Evolutionary conservation across 2,113 vertebrate genomes (phyloP).

Genomic region (Xyliphius kryptos): DNA sequence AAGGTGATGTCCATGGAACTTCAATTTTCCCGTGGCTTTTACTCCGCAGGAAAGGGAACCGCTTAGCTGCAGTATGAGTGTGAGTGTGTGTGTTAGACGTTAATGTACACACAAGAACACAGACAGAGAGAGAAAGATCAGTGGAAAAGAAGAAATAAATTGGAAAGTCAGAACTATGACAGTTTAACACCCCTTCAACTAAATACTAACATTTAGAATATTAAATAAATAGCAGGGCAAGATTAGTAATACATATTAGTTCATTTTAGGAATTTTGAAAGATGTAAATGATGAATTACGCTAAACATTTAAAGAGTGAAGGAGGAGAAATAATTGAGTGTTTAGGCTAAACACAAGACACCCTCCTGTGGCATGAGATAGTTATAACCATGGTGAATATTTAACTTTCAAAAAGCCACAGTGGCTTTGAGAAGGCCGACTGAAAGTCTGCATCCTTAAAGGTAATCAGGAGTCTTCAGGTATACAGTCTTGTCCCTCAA

Average conservation of each 20-base stretch:
- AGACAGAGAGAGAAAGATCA: constrained; percentile 36
- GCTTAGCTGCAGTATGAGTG: constrained; percentile 59
- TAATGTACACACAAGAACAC: constrained; percentile 54
- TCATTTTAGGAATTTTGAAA: too few relatives aligned
- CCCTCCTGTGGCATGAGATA: too few relatives aligned
- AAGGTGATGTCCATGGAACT: constrained; percentile 57
- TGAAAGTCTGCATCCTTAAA: too few relatives aligned
- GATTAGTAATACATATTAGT: neutral
- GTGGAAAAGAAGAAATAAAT: constrained; percentile 37
- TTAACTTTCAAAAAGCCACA: too few relatives aligned
- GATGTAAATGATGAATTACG: too few relatives aligned
- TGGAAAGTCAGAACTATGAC: constrained; percentile 19
- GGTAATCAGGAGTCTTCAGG: too few relatives aligned
- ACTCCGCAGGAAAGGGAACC: constrained; percentile 82
- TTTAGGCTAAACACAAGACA: too few relatives aligned
- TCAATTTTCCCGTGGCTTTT: constrained; percentile 89
- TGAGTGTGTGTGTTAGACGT: constrained; percentile 47
- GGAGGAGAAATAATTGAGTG: too few relatives aligned
- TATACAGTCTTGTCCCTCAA: too few relatives aligned
- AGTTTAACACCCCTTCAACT: neutral
- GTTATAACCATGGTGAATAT: too few relatives aligned
- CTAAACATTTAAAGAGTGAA: too few relatives aligned
- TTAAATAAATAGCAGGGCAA: constrained; percentile 7
- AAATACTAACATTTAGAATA: neutral
- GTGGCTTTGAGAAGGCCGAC: too few relatives aligned